Conservation (phyloP, 2,888 invertebrate genomes). For the Xylophagus ater region DNA sequence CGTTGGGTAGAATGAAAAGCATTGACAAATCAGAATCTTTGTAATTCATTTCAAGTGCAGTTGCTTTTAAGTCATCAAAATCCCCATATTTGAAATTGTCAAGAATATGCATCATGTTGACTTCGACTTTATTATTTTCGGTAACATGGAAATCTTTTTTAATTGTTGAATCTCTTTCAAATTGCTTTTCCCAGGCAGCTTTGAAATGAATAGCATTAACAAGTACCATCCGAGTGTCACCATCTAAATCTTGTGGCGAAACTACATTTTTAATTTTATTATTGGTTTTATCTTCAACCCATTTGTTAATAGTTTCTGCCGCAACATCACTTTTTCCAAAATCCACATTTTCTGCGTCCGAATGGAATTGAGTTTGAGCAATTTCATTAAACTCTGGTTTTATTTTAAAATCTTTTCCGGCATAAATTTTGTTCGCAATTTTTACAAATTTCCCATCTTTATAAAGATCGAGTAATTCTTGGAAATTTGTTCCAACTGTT, state of each 20-base stretch:
- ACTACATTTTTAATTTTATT: conserved; percentile 71
- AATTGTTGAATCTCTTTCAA: conserved; percentile 46
- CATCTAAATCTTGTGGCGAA: conserved; percentile 43
- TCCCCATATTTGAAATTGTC: conserved; percentile 41
- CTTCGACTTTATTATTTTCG: conserved; percentile 40
- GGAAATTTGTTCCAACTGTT: too few species aligned
- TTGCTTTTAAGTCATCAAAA: conserved; percentile 41
- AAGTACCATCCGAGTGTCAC: conserved; percentile 54
- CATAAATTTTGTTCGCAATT: too few species aligned
- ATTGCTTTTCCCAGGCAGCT: conserved; percentile 60
- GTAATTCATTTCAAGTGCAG: conserved; percentile 61
- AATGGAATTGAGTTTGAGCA: too few species aligned
- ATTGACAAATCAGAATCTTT: conserved; percentile 55
- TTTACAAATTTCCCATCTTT: too few species aligned
- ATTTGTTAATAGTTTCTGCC: conserved; percentile 64
- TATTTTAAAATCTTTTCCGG: too few species aligned
- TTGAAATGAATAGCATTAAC: conserved; percentile 83
- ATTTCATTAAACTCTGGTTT: too few species aligned
- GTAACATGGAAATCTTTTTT: conserved; percentile 53
- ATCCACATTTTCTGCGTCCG: conserved; percentile 50
- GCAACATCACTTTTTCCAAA: too few species aligned
- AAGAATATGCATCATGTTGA: conserved; percentile 63
- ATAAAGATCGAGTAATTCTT: too few species aligned
- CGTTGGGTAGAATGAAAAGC: conserved; percentile 62
- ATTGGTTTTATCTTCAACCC: conserved; percentile 71